These are phyloP conservation scores for Oxygymnocypris stewartii DNA, from an alignment of 2,113 vertebrate genomes.

Conservation along the genomic window DNA sequence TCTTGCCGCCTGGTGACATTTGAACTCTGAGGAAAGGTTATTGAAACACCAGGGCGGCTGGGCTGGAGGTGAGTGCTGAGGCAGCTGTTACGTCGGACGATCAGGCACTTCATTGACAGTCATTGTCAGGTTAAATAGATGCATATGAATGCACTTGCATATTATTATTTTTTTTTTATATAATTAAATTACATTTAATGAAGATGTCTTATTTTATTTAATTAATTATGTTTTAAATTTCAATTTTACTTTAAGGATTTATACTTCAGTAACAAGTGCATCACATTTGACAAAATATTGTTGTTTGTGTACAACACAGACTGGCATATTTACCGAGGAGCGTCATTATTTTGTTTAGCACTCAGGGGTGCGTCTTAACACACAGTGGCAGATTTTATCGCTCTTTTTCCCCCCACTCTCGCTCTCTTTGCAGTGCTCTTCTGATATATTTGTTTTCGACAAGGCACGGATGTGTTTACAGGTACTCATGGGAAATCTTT, in stretches of 20 bases:
- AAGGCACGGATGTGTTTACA: slow-evolving; percentile 99
- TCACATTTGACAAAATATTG: slow-evolving; percentile 63
- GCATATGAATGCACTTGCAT: slow-evolving; percentile 50
- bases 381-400: slow-evolving; percentile 76
- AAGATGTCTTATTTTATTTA: neutral
- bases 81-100: slow-evolving; percentile 68
- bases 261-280: slow-evolving; percentile 17
- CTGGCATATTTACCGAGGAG: slow-evolving; percentile 74
- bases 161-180: slow-evolving; percentile 1
- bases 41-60: slow-evolving; percentile 70
- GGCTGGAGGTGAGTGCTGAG: slow-evolving; percentile 60
- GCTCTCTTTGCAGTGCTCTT: slow-evolving; percentile 61
- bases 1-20: slow-evolving; percentile 76
- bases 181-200: neutral
- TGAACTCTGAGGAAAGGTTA: slow-evolving; percentile 79
- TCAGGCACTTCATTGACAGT: slow-evolving; percentile 76
- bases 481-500: slow-evolving; percentile 99
- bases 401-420: slow-evolving; percentile 30
- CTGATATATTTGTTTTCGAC: slow-evolving; percentile 96
- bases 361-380: slow-evolving; percentile 75
- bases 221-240: neutral
- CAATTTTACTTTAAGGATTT: neutral
- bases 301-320: slow-evolving; percentile 72
- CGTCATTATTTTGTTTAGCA: slow-evolving; percentile 79
- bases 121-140: slow-evolving; percentile 74